phyloP scores from a whole-genome alignment of 1,140 invertebrate species.

The Notospermus geniculatus region DNA sequence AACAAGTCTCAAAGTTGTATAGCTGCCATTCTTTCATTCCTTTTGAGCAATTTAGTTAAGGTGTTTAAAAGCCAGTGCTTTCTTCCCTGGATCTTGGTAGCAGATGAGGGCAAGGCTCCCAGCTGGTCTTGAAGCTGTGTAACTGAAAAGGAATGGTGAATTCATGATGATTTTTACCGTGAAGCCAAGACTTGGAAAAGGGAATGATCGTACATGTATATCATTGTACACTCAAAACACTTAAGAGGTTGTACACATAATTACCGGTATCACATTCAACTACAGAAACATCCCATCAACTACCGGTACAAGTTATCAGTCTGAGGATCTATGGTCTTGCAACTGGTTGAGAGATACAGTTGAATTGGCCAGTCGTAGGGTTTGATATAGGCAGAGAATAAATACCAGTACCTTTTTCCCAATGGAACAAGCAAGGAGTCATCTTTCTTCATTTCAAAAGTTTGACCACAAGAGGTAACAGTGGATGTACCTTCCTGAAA shows the following conservation, averaged over 20 bases:
- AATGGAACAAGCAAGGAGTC: slow-evolving; percentile 35
- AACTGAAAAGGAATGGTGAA: slow-evolving; percentile 24
- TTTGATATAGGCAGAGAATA: too few relatives aligned
- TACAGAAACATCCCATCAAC: too few relatives aligned
- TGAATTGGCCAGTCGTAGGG: background rate
- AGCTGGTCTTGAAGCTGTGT: slow-evolving; percentile 27
- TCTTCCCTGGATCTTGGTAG: slow-evolving; percentile 39
- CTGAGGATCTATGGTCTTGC: too few relatives aligned
- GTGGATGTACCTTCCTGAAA: slow-evolving; percentile 34
- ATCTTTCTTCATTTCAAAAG: slow-evolving; percentile 28
- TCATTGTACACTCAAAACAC: background rate
- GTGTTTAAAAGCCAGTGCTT: slow-evolving; percentile 5
- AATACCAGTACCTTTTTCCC: background rate
- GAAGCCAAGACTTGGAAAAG: too few relatives aligned
- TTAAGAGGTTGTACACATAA: too few relatives aligned
- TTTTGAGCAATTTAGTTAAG: too few relatives aligned
- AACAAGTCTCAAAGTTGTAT: too few relatives aligned
- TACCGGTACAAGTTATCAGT: too few relatives aligned
- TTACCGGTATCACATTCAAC: too few relatives aligned
- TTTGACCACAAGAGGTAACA: slow-evolving; percentile 30
- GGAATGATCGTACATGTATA: background rate
- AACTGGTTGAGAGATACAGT: background rate
- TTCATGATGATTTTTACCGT: too few relatives aligned
- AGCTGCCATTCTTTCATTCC: too few relatives aligned
- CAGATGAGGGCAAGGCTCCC: slow-evolving; percentile 37